phyloP scores from a whole-genome alignment of 2,888 invertebrate species.

The Morpho deidamia region DNA sequence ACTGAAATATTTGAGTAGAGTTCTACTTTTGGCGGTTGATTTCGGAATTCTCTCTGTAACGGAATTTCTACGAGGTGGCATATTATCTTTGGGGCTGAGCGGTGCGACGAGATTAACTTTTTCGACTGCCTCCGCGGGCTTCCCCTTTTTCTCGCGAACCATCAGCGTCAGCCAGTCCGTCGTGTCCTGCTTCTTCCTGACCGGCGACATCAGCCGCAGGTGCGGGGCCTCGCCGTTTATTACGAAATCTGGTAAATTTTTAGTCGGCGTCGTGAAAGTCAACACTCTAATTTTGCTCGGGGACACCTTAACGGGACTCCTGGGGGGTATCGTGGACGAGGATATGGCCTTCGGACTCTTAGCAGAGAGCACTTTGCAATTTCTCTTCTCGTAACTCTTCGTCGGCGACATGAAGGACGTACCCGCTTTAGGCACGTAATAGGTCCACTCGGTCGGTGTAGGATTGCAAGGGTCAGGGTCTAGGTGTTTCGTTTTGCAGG shows the following conservation, averaged over 20 bases:
- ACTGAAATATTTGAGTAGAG: conserved; percentile 57
- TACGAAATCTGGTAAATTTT: conserved; percentile 87
- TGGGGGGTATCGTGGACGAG: conserved; percentile 26
- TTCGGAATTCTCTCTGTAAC: conserved; percentile 45
- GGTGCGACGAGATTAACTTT: conserved; percentile 24
- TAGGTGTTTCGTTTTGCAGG: conserved; percentile 29
- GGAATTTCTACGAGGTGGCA: conserved; percentile 43
- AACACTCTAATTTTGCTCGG: conserved; percentile 40
- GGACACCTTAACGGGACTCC: conserved; percentile 38
- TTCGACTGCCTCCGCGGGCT: conserved; percentile 17
- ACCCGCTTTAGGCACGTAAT: conserved; percentile 38
- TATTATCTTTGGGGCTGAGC: conserved; percentile 45
- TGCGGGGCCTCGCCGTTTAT: conserved; percentile 88
- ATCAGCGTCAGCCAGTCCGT: conserved; percentile 83
- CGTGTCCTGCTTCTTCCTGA: conserved; percentile 79
- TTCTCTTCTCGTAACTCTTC: conserved; percentile 44
- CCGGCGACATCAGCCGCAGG: conserved; percentile 83
- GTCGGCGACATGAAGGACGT: conserved; percentile 56
- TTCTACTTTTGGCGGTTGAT: conserved; percentile 38
- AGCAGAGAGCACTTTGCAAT: conserved; percentile 44
- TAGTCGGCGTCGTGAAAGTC: conserved; percentile 77
- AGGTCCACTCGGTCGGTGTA: conserved; percentile 39
- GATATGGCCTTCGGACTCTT: conserved; percentile 40
- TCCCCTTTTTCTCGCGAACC: conserved; percentile 36
- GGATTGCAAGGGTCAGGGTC: conserved; percentile 22